phyloP scores from a whole-genome alignment of 2,113 vertebrate genomes.

The Pagrus major region DNA sequence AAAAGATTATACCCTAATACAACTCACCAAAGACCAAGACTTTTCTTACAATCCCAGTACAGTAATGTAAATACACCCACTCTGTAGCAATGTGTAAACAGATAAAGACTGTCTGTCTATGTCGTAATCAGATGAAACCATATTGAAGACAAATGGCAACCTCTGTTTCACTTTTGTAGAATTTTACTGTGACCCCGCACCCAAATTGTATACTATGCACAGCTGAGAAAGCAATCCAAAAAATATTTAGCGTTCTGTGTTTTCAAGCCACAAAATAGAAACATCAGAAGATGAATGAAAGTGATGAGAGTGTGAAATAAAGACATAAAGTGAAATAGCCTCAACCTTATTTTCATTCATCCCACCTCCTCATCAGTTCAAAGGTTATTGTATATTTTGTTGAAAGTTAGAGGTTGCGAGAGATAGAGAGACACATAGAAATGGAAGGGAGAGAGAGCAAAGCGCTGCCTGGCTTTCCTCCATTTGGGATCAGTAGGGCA shows the following conservation, averaged over 20 bases:
- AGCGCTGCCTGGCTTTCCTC: conserved; percentile 34
- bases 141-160: neutral
- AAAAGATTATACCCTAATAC: too few relatives aligned
- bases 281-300: conserved; percentile 10
- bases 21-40: too few relatives aligned
- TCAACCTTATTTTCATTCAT: conserved; percentile 30
- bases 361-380: conserved; percentile 14
- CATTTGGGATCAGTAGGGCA: conserved; percentile 54
- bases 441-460: conserved; percentile 7
- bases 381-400: conserved; percentile 28
- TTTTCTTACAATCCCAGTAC: too few relatives aligned
- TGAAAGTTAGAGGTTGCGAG: conserved; percentile 8
- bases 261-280: neutral
- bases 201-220: neutral
- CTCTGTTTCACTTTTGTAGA: neutral
- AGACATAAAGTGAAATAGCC: neutral
- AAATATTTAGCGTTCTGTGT: neutral
- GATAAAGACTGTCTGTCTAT: too few relatives aligned
- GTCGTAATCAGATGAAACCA: neutral
- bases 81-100: too few relatives aligned
- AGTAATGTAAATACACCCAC: too few relatives aligned
- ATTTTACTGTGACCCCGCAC: neutral
- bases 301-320: neutral
- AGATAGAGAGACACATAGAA: neutral
- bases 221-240: neutral